A percentile compares a stretch with the other conserved stretches of the same genome.
Conservation (phyloP, 2,888 invertebrate genomes). For the Capitulum mitella region DNA sequence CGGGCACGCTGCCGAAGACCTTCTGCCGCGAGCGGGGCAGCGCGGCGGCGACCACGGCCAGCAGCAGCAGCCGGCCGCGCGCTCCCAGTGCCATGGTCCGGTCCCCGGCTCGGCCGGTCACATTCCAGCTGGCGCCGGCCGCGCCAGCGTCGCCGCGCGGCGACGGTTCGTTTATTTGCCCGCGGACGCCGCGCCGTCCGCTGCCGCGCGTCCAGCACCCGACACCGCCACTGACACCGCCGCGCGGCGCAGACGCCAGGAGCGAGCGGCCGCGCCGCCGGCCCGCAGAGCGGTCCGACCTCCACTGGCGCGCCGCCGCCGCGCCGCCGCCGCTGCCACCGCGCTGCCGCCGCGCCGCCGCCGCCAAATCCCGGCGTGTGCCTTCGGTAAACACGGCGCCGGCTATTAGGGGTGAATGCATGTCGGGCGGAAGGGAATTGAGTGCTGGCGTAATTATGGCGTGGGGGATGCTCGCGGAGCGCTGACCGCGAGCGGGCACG, state of each 20-base stretch:
- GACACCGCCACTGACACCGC: background rate
- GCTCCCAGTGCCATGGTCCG: background rate
- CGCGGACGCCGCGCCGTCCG: too few species aligned
- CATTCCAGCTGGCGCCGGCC: background rate
- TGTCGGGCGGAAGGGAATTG: background rate
- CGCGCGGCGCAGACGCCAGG: background rate
- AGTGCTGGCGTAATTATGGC: slow-evolving; percentile 8
- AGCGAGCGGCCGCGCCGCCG: background rate
- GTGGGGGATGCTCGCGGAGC: background rate
- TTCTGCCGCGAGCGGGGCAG: background rate
- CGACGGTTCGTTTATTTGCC: too few species aligned
- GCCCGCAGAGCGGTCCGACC: background rate
- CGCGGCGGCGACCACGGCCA: background rate
- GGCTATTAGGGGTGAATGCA: background rate
- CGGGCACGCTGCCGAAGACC: slow-evolving; percentile 1
- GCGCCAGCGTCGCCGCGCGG: too few species aligned
- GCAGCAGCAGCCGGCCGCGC: slow-evolving; percentile 2
- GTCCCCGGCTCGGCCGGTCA: background rate
- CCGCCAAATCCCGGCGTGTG: background rate
- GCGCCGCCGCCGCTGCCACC: background rate
- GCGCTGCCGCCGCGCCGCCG: background rate
- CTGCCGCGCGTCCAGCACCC: background rate
- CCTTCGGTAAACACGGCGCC: background rate
- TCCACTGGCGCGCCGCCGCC: background rate
- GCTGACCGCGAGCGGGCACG: background rate